Percentiles rank a stretch among this genome's conserved stretches.
Conservation (phyloP, 2,888 invertebrate genomes). For the Bugula neritina region DNA sequence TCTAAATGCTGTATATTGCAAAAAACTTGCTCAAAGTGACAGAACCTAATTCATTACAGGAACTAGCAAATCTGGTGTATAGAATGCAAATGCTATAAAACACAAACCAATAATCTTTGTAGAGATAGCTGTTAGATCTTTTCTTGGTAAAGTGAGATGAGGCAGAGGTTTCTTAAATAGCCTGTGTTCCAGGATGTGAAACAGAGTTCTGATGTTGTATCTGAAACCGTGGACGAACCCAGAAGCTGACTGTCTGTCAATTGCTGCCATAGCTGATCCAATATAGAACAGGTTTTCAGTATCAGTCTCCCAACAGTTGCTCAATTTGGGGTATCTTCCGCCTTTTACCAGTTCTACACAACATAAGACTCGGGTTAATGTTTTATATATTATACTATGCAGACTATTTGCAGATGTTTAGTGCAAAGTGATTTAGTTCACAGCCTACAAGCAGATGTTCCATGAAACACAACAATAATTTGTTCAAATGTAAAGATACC, state of each 20-base stretch:
- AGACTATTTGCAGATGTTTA: too few relatives aligned
- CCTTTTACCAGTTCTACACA: slow-evolving; percentile 2
- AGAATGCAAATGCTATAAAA: too few relatives aligned
- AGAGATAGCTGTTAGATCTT: not conserved
- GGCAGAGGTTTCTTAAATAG: slow-evolving; percentile 6
- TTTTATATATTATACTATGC: too few relatives aligned
- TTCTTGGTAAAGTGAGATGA: not conserved
- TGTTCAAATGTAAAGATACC: too few relatives aligned
- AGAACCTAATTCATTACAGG: too few relatives aligned
- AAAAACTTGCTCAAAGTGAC: too few relatives aligned
- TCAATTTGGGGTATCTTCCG: slow-evolving; percentile 25
- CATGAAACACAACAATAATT: too few relatives aligned
- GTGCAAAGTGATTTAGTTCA: too few relatives aligned
- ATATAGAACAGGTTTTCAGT: slow-evolving; percentile 25
- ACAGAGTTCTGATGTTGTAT: slow-evolving; percentile 27
- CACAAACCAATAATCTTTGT: slow-evolving; percentile 19
- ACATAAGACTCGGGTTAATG: too few relatives aligned
- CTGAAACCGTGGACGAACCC: slow-evolving; percentile 28
- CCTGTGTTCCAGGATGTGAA: slow-evolving; percentile 24
- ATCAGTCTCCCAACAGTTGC: slow-evolving; percentile 24
- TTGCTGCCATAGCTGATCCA: slow-evolving; percentile 20
- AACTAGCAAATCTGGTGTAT: too few relatives aligned
- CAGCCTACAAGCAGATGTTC: too few relatives aligned
- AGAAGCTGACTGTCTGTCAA: slow-evolving; percentile 20
- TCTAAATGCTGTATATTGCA: too few relatives aligned